Conservation (phyloP, 2,113 vertebrate genomes). For the Pimephales promelas region DNA sequence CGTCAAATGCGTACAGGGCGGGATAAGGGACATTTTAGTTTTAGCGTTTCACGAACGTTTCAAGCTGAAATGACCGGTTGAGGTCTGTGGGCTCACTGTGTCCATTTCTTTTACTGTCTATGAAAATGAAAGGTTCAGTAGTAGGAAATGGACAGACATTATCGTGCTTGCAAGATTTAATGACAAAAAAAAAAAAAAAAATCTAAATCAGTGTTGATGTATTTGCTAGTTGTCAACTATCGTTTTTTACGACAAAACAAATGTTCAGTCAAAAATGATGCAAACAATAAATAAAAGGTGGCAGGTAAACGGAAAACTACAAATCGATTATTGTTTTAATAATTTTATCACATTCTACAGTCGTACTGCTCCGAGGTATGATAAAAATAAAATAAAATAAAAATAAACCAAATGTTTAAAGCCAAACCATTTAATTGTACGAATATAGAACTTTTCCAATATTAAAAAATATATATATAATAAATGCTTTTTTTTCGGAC, state of each 20-base stretch:
- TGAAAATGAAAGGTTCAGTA: not conserved
- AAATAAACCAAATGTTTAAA: not conserved
- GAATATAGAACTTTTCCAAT: no score
- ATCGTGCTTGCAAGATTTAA: not conserved
- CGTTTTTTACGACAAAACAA: not conserved
- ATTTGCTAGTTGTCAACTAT: not conserved
- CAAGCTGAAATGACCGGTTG: not conserved
- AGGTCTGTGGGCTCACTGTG: no score
- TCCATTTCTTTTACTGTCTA: no score
- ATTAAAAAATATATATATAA: no score
- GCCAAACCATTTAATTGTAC: no score
- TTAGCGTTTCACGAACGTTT: not conserved
- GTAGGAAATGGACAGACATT: not conserved
- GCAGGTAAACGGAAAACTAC: no score
- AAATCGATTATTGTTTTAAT: not conserved
- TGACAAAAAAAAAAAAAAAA: not conserved
- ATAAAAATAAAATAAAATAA: not conserved
- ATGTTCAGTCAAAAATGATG: not conserved
- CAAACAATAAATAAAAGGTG: not conserved
- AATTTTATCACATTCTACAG: not conserved
- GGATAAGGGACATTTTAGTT: not conserved
- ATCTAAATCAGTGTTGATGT: not conserved
- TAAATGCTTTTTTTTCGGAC: no score
- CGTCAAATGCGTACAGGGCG: constrained; percentile 9
- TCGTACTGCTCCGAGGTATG: not conserved